These are phyloP conservation scores for Cheilosia scutellata DNA, from an alignment of 2,888 invertebrate species.

Conservation along the genomic window DNA sequence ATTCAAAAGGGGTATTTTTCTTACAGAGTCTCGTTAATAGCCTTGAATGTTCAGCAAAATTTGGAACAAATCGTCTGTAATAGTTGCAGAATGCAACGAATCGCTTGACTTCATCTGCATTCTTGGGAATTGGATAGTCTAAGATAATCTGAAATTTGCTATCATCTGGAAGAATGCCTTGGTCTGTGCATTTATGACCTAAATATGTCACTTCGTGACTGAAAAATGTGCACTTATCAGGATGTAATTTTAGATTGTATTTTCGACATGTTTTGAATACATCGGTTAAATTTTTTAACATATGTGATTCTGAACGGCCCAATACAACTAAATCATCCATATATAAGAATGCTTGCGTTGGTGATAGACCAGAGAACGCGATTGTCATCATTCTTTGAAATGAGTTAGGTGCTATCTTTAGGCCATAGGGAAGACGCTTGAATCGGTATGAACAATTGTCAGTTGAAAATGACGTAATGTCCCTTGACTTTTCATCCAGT, in stretches of 20 bases:
- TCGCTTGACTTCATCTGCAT: slow-evolving; percentile 19
- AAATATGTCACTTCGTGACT: slow-evolving; percentile 63
- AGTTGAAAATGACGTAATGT: slow-evolving; percentile 34
- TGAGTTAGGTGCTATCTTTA: slow-evolving; percentile 63
- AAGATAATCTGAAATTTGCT: slow-evolving; percentile 31
- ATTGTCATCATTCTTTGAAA: slow-evolving; percentile 77
- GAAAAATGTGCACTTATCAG: slow-evolving; percentile 62
- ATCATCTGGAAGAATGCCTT: slow-evolving; percentile 39
- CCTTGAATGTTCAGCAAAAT: slow-evolving; percentile 30
- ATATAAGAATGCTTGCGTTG: slow-evolving; percentile 73
- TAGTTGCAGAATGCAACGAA: slow-evolving; percentile 55
- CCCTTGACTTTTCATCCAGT: slow-evolving; percentile 19
- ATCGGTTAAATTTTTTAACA: slow-evolving; percentile 32
- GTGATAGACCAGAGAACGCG: slow-evolving; percentile 66
- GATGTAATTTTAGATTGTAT: slow-evolving; percentile 56
- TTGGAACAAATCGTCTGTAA: slow-evolving; percentile 44
- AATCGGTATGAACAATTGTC: slow-evolving; percentile 72
- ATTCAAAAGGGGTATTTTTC: slow-evolving; percentile 34
- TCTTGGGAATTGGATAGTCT: slow-evolving; percentile 33
- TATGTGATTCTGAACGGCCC: slow-evolving; percentile 68
- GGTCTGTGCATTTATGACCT: slow-evolving; percentile 46
- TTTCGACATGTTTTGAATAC: slow-evolving; percentile 22
- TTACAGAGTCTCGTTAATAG: slow-evolving; percentile 33
- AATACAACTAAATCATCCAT: slow-evolving; percentile 77
- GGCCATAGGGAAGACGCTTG: slow-evolving; percentile 76